Conservation (phyloP, 2,113 vertebrate species). For the Eretmochelys imbricata region DNA sequence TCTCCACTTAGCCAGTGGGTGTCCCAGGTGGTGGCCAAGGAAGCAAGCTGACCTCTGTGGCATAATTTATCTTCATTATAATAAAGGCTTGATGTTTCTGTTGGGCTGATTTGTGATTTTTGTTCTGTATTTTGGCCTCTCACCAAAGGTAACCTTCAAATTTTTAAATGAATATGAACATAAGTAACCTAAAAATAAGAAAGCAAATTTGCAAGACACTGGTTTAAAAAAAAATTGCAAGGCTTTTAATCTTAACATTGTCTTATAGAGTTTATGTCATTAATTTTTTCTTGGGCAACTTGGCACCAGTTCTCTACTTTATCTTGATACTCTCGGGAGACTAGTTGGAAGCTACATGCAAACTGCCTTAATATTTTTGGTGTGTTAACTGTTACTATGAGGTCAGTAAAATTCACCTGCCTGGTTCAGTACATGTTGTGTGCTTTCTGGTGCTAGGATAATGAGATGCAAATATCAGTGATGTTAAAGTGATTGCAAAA, state of each 20-base stretch:
- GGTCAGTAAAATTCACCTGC: background rate
- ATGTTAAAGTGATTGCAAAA: background rate
- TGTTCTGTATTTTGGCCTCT: background rate
- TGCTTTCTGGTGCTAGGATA: background rate
- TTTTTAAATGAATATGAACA: background rate
- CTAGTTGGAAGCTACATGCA: background rate
- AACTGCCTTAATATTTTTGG: background rate
- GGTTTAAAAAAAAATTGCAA: background rate
- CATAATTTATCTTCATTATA: conserved; percentile 37
- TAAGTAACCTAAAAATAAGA: background rate
- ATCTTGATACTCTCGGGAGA: background rate
- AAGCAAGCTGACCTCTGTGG: conserved; percentile 16
- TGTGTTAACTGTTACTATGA: background rate
- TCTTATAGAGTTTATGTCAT: background rate
- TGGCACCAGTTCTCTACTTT: background rate
- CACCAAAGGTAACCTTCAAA: background rate
- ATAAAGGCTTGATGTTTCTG: conserved; percentile 76
- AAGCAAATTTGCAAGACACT: background rate
- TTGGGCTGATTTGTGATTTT: conserved; percentile 34
- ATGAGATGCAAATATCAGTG: background rate
- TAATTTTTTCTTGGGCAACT: background rate
- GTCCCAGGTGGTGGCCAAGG: background rate
- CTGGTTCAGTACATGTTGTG: background rate
- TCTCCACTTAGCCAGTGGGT: background rate
- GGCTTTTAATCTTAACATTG: background rate